Evolutionary conservation across 2,797 vertebrate genomes (phyloP).

Genomic region (Leuciscus waleckii): DNA sequence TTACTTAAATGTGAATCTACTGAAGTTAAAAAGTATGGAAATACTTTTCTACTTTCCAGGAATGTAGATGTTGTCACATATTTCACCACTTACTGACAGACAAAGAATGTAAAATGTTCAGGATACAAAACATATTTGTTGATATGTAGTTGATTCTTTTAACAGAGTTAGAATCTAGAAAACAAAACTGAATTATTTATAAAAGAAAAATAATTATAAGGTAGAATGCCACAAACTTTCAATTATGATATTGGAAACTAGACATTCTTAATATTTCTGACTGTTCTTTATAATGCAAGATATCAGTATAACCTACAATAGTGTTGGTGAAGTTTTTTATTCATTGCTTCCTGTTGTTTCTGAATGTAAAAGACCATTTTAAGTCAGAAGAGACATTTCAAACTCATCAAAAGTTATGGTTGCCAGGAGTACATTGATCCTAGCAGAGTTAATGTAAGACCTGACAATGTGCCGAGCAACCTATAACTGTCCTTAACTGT

Average conservation of each 20-base stretch:
- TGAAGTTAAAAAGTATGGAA: not conserved
- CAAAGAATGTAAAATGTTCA: not conserved
- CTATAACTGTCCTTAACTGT: constrained; percentile 17
- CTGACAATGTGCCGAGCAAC: not conserved
- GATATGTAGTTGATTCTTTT: not conserved
- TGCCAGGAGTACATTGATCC: constrained; percentile 2
- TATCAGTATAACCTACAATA: not conserved
- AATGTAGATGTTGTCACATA: not conserved
- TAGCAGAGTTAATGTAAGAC: constrained; percentile 2
- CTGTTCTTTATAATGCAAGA: not conserved
- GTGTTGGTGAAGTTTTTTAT: not conserved
- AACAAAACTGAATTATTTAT: not conserved
- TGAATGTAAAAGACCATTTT: not conserved
- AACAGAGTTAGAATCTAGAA: no score
- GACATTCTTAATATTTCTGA: not conserved
- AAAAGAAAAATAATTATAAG: not conserved
- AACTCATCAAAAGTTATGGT: not conserved
- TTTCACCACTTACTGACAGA: constrained; percentile 2
- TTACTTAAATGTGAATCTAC: not conserved
- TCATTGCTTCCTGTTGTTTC: not conserved
- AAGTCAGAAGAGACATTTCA: constrained; percentile 8
- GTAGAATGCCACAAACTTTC: not conserved
- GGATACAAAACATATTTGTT: constrained; percentile 1
- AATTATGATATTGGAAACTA: not conserved
- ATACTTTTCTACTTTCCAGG: not conserved